Evolutionary conservation across 2,888 invertebrate species (phyloP).

Genomic region (Achlya flavicornis): DNA sequence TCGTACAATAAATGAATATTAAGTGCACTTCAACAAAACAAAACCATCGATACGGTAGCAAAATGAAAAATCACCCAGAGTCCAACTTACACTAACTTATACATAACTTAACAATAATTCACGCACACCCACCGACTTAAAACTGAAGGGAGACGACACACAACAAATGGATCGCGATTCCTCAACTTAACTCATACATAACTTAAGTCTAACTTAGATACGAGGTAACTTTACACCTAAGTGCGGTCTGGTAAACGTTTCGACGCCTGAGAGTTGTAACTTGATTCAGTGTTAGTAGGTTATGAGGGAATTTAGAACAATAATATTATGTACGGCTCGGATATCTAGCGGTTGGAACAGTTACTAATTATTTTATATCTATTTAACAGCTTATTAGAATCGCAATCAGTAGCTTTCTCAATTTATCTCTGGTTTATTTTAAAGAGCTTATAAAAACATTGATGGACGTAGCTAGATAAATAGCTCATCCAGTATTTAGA

Average conservation of each 20-base stretch:
- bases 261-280: slow-evolving; percentile 59
- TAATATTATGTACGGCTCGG: neutral
- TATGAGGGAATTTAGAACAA: slow-evolving; percentile 44
- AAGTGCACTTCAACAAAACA: neutral
- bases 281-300: slow-evolving; percentile 59
- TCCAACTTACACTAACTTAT: slow-evolving; percentile 30
- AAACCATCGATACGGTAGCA: slow-evolving; percentile 27
- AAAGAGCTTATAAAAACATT: neutral
- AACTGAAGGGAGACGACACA: slow-evolving; percentile 37
- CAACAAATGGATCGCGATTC: slow-evolving; percentile 49
- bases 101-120: slow-evolving; percentile 43
- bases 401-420: neutral
- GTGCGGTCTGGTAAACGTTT: slow-evolving; percentile 58
- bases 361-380: neutral
- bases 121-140: slow-evolving; percentile 46
- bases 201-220: slow-evolving; percentile 29
- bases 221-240: slow-evolving; percentile 45
- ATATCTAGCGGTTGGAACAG: neutral
- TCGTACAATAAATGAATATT: neutral
- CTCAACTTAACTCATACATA: slow-evolving; percentile 42
- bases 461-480: too few relatives aligned
- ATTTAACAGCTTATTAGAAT: neutral
- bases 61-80: slow-evolving; percentile 34
- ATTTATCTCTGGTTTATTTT: slow-evolving; percentile 13
- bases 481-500: too few relatives aligned